Evolutionary conservation across 2,113 vertebrate genomes (phyloP).

Genomic region (Ptilonorhynchus violaceus): DNA sequence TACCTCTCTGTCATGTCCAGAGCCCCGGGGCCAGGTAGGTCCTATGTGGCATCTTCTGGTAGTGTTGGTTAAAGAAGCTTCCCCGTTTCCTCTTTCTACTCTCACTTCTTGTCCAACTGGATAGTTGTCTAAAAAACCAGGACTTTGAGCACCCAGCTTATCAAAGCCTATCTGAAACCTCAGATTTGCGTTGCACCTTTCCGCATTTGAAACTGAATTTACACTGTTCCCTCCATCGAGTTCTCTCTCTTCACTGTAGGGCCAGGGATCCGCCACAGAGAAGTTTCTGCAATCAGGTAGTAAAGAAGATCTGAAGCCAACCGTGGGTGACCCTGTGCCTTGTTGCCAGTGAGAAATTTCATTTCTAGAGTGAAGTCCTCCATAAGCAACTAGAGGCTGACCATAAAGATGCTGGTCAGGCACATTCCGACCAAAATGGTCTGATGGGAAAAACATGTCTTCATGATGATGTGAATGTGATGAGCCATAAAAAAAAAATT

Average conservation of each 20-base stretch:
- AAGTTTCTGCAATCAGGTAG: not conserved
- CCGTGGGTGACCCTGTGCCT: not conserved
- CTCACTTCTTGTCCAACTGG: not conserved
- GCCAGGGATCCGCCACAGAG: not conserved
- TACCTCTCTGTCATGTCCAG: conserved; percentile 5
- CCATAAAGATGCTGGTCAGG: not conserved
- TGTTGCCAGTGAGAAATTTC: not conserved
- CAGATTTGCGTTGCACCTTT: not conserved
- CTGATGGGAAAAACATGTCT: not conserved
- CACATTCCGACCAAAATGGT: not conserved
- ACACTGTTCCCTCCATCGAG: not conserved
- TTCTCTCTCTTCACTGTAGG: not conserved
- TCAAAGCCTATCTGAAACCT: not conserved
- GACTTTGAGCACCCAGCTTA: not conserved
- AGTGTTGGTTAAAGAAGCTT: not conserved
- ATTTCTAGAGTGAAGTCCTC: not conserved
- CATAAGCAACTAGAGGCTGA: not conserved
- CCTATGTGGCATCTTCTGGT: not conserved
- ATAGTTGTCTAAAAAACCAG: not conserved
- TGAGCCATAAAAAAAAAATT: conserved; percentile 35
- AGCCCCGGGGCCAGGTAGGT: not conserved
- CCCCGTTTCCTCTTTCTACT: not conserved
- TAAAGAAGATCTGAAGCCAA: not conserved
- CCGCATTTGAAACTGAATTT: not conserved
- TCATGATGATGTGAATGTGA: not conserved